These are phyloP conservation scores for Tenthredo notha DNA, from an alignment of 2,888 invertebrate species.

Conservation along the genomic window DNA sequence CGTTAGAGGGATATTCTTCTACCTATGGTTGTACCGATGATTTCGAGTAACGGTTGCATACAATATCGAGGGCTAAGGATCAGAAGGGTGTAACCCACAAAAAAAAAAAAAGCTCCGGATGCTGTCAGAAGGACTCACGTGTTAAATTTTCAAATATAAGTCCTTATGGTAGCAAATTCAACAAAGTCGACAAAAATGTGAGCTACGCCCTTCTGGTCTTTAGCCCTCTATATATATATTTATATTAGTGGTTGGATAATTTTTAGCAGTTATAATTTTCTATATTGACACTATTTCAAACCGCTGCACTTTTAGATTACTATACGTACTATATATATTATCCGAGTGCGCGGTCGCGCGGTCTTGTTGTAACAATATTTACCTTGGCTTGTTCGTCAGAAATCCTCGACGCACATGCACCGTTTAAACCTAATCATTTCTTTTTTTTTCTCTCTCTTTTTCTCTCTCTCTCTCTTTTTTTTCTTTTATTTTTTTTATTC, in stretches of 20 bases:
- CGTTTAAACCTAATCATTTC: slow-evolving; percentile 54
- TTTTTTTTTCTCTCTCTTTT: not conserved
- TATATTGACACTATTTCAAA: slow-evolving; percentile 24
- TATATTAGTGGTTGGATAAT: not conserved
- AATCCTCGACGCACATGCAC: slow-evolving; percentile 43
- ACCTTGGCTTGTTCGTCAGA: slow-evolving; percentile 53
- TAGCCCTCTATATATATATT: too few species aligned
- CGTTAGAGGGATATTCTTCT: not conserved
- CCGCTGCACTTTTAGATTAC: slow-evolving; percentile 32
- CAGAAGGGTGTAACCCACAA: too few species aligned
- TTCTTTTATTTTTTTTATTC: not conserved
- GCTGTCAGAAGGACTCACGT: too few species aligned
- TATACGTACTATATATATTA: not conserved
- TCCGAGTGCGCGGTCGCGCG: not conserved
- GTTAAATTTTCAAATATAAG: too few species aligned
- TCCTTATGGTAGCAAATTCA: too few species aligned
- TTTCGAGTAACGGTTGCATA: not conserved
- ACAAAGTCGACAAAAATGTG: too few species aligned
- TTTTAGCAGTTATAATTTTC: not conserved
- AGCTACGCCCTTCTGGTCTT: too few species aligned
- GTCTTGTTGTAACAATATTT: slow-evolving; percentile 47
- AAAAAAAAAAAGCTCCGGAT: too few species aligned
- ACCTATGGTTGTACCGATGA: not conserved
- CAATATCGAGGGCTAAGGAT: too few species aligned
- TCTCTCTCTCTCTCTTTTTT: not conserved